These are phyloP conservation scores for Dendrolimus houi DNA, from an alignment of 2,888 invertebrate species.

Conservation along the genomic window DNA sequence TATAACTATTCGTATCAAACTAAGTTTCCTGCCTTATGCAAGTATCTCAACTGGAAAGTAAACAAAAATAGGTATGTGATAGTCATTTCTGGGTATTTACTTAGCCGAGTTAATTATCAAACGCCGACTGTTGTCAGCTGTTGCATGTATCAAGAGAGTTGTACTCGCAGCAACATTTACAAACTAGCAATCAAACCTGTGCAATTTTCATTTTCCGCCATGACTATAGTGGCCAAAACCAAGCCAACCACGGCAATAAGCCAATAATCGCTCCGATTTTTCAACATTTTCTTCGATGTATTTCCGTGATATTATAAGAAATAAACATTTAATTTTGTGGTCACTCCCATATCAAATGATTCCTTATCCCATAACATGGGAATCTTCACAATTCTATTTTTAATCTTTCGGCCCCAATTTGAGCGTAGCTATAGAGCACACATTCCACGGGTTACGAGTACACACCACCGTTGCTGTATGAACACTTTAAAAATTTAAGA, in stretches of 20 bases:
- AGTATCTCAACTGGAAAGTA: too few relatives aligned
- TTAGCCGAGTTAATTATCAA: slow-evolving; percentile 15
- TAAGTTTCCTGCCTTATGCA: too few relatives aligned
- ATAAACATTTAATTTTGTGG: slow-evolving; percentile 20
- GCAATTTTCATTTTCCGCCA: slow-evolving; percentile 13
- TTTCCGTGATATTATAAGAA: slow-evolving; percentile 23
- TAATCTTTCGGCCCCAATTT: slow-evolving; percentile 27
- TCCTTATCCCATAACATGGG: slow-evolving; percentile 29
- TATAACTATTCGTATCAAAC: too few relatives aligned
- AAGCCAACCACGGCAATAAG: slow-evolving; percentile 31
- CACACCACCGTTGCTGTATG: slow-evolving; percentile 40
- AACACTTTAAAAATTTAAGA: slow-evolving; percentile 46
- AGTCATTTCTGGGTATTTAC: slow-evolving; percentile 3
- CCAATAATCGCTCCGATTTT: slow-evolving; percentile 29
- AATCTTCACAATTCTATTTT: slow-evolving; percentile 39
- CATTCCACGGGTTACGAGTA: slow-evolving; percentile 41
- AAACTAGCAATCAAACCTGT: slow-evolving; percentile 43
- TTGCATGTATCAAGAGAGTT: neutral
- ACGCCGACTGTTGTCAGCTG: slow-evolving; percentile 13
- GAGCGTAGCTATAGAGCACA: slow-evolving; percentile 28
- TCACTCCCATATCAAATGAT: slow-evolving; percentile 29
- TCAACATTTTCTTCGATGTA: slow-evolving; percentile 39
- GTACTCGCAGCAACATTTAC: neutral
- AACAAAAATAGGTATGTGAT: too few relatives aligned
- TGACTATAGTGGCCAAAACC: slow-evolving; percentile 23